phyloP scores from a whole-genome alignment of 2,888 invertebrate species.

The Eucera pruinosa region DNA sequence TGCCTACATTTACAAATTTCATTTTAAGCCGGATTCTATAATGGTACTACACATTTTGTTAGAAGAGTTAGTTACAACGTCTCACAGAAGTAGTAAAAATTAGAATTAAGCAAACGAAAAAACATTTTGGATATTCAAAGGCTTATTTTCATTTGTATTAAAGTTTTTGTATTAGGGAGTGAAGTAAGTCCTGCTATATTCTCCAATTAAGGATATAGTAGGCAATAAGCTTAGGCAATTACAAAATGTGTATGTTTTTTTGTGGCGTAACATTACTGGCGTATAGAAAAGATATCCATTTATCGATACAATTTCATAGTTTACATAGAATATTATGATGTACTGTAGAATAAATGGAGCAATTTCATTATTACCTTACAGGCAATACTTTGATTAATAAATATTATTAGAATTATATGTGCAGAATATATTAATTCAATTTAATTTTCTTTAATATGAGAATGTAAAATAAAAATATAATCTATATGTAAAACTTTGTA shows the following conservation, averaged over 20 bases:
- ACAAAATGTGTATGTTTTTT: conserved; percentile 42
- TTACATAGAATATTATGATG: not conserved
- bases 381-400: not conserved
- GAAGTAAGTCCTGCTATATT: conserved; percentile 16
- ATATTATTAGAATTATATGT: not conserved
- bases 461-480: not conserved
- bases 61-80: conserved; percentile 23
- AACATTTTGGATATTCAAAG: conserved; percentile 8
- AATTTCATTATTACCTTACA: not conserved
- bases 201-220: conserved; percentile 25
- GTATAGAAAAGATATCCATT: conserved; percentile 1
- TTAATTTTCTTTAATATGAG: not conserved
- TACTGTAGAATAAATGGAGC: conserved; percentile 9
- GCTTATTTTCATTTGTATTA: conserved; percentile 27
- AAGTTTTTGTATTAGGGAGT: conserved; percentile 16
- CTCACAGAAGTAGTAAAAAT: conserved; percentile 31
- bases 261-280: conserved; percentile 53
- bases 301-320: not conserved
- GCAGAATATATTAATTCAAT: no score
- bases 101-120: conserved; percentile 26
- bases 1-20: conserved; percentile 19
- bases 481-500: not conserved
- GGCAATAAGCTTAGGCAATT: conserved; percentile 43
- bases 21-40: conserved; percentile 26
- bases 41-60: conserved; percentile 11